phyloP scores from a whole-genome alignment of 1,140 invertebrate species.

The Bombus waltoni region DNA sequence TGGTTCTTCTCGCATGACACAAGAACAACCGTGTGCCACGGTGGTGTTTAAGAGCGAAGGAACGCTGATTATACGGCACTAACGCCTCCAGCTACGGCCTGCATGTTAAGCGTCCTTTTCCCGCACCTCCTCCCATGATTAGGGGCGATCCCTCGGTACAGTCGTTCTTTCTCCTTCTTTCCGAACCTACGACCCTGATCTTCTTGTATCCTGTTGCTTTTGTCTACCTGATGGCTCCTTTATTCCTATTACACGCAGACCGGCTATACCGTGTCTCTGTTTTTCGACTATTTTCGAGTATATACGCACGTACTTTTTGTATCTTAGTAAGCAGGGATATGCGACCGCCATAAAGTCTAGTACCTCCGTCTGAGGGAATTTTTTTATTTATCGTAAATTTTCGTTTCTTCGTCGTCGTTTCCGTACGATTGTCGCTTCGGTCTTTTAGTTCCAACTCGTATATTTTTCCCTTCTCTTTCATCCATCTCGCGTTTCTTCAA shows the following conservation, averaged over 20 bases:
- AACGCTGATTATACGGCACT: slow-evolving; percentile 75
- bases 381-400: no score
- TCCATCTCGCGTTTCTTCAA: slow-evolving; percentile 48
- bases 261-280: not conserved
- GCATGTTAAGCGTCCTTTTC: slow-evolving; percentile 68
- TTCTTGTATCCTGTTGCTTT: slow-evolving; percentile 32
- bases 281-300: no score
- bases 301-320: no score
- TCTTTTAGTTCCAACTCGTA: no score
- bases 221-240: slow-evolving; percentile 5
- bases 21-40: slow-evolving; percentile 32
- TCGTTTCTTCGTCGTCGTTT: no score
- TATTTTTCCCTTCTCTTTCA: not conserved
- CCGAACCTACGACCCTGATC: slow-evolving; percentile 37
- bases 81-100: slow-evolving; percentile 63
- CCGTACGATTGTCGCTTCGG: no score
- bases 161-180: slow-evolving; percentile 42
- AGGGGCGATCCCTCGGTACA: slow-evolving; percentile 52
- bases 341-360: no score
- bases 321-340: no score
- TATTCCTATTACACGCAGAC: not conserved
- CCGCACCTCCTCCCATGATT: slow-evolving; percentile 63
- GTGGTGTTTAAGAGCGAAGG: slow-evolving; percentile 60
- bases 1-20: slow-evolving; percentile 17
- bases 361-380: no score